A percentile compares a stretch with the other conserved stretches of the same genome.
These are phyloP conservation scores for Euproctis similis DNA, from an alignment of 2,888 invertebrate genomes.

Conservation along the genomic window DNA sequence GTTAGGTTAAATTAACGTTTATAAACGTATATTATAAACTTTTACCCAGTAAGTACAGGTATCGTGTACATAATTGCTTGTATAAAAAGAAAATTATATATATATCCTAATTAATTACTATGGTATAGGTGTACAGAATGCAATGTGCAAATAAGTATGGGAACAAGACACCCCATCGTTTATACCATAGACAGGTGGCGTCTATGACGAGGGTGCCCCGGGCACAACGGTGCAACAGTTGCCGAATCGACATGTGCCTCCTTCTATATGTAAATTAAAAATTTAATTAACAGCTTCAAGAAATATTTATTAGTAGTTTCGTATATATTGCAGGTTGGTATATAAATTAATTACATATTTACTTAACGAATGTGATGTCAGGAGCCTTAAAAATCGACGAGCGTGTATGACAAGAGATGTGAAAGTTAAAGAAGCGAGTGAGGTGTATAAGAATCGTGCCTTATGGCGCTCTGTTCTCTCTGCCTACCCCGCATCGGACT, in stretches of 20 bases:
- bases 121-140: conserved; percentile 14
- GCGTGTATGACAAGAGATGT: too few relatives aligned
- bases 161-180: conserved; percentile 15
- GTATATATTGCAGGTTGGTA: conserved; percentile 17
- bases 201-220: conserved; percentile 35
- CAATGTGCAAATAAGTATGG: conserved; percentile 17
- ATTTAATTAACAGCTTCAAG: conserved; percentile 46
- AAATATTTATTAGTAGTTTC: conserved; percentile 23
- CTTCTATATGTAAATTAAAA: conserved; percentile 42
- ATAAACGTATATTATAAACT: too few relatives aligned
- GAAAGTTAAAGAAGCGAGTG: too few relatives aligned
- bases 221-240: conserved; percentile 46
- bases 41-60: too few relatives aligned
- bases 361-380: too few relatives aligned
- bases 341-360: conserved; percentile 22
- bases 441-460: too few relatives aligned
- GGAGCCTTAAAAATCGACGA: too few relatives aligned
- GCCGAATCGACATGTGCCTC: conserved; percentile 31
- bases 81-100: too few relatives aligned
- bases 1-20: too few relatives aligned
- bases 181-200: conserved; percentile 52
- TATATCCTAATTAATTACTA: background rate
- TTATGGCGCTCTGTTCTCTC: too few relatives aligned
- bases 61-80: too few relatives aligned
- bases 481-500: too few relatives aligned